These are phyloP conservation scores for Synergus japonicus DNA, from an alignment of 2,888 invertebrate species.

Conservation along the genomic window DNA sequence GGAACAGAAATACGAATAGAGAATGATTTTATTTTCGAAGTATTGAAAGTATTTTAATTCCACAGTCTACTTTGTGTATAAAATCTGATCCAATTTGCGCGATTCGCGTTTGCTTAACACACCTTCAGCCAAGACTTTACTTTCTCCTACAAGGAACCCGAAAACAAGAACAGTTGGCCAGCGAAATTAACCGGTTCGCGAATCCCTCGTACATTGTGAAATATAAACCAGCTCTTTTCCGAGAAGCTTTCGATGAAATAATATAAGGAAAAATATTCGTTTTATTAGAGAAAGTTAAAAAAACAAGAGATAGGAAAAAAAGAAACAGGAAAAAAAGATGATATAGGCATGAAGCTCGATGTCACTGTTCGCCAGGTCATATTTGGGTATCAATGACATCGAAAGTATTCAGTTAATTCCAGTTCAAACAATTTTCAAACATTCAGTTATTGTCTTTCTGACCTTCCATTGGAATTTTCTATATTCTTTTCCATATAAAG, in stretches of 20 bases:
- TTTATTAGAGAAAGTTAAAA: not conserved
- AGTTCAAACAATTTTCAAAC: conserved; percentile 5
- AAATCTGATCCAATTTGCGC: conserved; percentile 32
- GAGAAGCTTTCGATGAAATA: not conserved
- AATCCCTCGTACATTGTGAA: conserved; percentile 5
- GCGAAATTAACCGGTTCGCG: conserved; percentile 40
- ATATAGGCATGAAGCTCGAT: conserved; percentile 25
- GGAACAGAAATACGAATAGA: not conserved
- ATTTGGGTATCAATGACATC: conserved; percentile 35
- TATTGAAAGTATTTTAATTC: conserved; percentile 28
- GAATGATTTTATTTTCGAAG: not conserved
- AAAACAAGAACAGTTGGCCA: conserved; percentile 37
- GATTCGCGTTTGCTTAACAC: conserved; percentile 15
- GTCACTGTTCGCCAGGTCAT: conserved; percentile 21
- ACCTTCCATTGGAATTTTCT: conserved; percentile 30
- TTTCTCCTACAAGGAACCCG: conserved; percentile 35
- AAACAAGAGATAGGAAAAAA: not conserved
- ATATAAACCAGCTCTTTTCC: not conserved
- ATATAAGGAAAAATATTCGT: not conserved
- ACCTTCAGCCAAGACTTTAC: conserved; percentile 27
- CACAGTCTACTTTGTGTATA: conserved; percentile 6
- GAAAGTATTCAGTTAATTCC: conserved; percentile 16
- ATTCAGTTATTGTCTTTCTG: not conserved
- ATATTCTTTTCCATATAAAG: conserved; percentile 9
- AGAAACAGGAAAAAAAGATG: not conserved